phyloP scores from a whole-genome alignment of 1,140 invertebrate genomes.

The Pantala flavescens region DNA sequence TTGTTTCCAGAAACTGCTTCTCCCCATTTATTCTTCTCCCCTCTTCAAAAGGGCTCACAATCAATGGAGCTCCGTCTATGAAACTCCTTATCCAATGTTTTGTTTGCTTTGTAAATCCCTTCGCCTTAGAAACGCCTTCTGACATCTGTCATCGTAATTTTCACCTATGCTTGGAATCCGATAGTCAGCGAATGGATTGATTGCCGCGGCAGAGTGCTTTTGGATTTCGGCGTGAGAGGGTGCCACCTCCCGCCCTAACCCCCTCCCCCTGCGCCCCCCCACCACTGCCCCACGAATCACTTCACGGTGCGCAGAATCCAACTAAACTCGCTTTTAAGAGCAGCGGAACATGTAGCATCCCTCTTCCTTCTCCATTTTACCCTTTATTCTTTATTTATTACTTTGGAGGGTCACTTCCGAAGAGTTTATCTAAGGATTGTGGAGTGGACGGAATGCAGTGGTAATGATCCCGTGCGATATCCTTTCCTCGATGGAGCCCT shows the following conservation, averaged over 20 bases:
- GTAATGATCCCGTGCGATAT: too few species aligned
- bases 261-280: neutral
- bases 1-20: too few species aligned
- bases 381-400: too few species aligned
- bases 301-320: too few species aligned
- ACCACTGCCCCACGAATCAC: neutral
- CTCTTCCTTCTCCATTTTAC: too few species aligned
- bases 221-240: neutral
- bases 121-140: neutral
- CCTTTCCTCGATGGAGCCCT: too few species aligned
- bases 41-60: neutral
- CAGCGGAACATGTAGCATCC: too few species aligned
- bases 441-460: too few species aligned
- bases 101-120: conserved; percentile 6
- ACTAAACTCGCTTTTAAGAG: too few species aligned
- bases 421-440: too few species aligned
- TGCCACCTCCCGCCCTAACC: neutral
- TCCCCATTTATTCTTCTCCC: neutral
- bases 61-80: too few species aligned
- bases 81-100: neutral
- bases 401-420: too few species aligned
- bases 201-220: neutral
- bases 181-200: neutral
- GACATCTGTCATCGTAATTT: conserved; percentile 7
- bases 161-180: neutral